Conservation (phyloP, 2,113 vertebrate genomes). For the Indri indri region DNA sequence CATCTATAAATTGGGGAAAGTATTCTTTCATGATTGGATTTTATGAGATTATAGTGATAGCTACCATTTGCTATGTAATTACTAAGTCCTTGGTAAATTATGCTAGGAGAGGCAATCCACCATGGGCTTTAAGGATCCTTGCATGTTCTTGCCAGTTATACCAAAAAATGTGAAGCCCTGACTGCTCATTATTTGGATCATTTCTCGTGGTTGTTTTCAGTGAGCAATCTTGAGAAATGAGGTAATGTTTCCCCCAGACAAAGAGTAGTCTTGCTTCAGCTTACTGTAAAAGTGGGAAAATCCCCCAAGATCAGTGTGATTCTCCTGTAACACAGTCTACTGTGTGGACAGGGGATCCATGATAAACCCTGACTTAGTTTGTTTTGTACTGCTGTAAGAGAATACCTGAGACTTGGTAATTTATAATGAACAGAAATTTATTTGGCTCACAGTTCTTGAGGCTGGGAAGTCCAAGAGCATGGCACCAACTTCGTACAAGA, state of each 20-base stretch:
- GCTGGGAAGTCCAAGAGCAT: background rate
- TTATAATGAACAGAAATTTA: background rate
- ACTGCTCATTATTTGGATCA: background rate
- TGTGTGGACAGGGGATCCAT: background rate
- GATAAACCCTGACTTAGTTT: background rate
- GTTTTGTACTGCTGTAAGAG: background rate
- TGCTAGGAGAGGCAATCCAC: background rate
- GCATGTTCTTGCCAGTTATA: background rate
- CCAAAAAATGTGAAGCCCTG: background rate
- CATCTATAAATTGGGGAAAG: background rate
- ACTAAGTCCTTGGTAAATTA: background rate
- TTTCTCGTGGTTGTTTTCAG: slow-evolving; percentile 38
- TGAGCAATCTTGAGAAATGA: slow-evolving; percentile 1
- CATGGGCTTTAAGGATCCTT: background rate
- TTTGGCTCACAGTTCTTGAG: background rate
- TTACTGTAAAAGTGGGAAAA: background rate
- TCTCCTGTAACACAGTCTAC: background rate
- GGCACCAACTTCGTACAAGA: background rate
- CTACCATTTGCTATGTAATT: background rate
- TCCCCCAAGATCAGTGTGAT: background rate
- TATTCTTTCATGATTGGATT: background rate
- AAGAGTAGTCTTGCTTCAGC: background rate
- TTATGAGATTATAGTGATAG: background rate
- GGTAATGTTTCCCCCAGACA: background rate
- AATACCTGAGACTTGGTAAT: background rate